A percentile compares a stretch with the other conserved stretches of the same genome.
Evolutionary conservation across 2,888 invertebrate genomes (phyloP).

Genomic region (Cerastoderma edule): DNA sequence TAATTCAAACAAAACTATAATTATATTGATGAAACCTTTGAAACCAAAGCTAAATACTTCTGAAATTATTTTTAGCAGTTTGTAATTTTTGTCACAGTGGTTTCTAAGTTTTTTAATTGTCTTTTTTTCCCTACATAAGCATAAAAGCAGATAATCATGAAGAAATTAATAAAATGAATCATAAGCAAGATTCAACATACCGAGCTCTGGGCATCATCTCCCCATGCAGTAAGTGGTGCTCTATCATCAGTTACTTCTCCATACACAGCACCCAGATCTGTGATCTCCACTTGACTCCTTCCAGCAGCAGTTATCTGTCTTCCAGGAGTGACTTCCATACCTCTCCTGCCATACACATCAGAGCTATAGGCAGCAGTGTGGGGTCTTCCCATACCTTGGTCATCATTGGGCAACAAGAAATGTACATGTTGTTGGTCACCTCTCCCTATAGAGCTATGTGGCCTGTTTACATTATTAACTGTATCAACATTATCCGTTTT

Average conservation of each 20-base stretch:
- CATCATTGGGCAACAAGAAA: conserved; percentile 16
- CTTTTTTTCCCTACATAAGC: too few relatives aligned
- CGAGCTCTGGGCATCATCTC: too few relatives aligned
- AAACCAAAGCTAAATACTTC: neutral
- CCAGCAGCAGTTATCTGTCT: too few relatives aligned
- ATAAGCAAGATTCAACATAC: too few relatives aligned
- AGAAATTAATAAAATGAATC: too few relatives aligned
- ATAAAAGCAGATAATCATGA: too few relatives aligned
- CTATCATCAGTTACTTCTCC: neutral
- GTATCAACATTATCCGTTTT: neutral
- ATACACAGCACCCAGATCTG: conserved; percentile 11
- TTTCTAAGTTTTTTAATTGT: too few relatives aligned
- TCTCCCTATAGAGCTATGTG: conserved; percentile 19
- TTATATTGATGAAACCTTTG: too few relatives aligned
- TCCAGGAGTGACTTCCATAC: too few relatives aligned
- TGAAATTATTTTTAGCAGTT: neutral
- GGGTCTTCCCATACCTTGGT: neutral
- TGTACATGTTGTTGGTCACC: conserved; percentile 14
- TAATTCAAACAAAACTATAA: too few relatives aligned
- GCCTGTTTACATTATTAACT: conserved; percentile 20
- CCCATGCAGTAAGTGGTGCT: conserved; percentile 8
- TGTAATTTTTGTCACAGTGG: conserved; percentile 2
- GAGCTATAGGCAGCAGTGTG: conserved; percentile 9
- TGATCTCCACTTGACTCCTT: conserved; percentile 7
- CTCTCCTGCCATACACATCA: too few relatives aligned